phyloP scores from a whole-genome alignment of 2,797 vertebrate genomes.

The Rhinella marina region DNA sequence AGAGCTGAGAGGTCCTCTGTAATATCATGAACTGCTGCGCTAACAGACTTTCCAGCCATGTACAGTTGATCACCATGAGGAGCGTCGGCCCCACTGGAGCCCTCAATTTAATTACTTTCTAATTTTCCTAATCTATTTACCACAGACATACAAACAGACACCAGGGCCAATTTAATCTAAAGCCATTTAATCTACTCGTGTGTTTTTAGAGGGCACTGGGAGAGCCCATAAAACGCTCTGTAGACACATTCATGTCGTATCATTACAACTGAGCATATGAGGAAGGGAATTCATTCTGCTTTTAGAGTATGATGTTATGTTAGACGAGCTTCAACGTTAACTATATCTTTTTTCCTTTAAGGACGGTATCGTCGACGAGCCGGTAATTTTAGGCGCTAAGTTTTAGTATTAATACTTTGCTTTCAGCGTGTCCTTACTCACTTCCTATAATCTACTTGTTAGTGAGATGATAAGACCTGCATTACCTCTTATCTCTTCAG shows the following conservation, averaged over 20 bases:
- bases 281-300: not conserved
- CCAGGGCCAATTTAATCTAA: not conserved
- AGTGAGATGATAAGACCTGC: slow-evolving; percentile 2
- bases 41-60: no score
- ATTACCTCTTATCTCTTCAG: not conserved
- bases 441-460: slow-evolving; percentile 50
- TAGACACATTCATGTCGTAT: not conserved
- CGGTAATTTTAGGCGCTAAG: slow-evolving; percentile 61
- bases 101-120: not conserved
- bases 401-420: slow-evolving; percentile 60
- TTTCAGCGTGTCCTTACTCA: slow-evolving; percentile 58
- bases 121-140: not conserved
- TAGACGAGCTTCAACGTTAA: slow-evolving; percentile 66
- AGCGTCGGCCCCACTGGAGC: not conserved
- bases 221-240: not conserved
- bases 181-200: not conserved
- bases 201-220: not conserved
- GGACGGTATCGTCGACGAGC: slow-evolving; percentile 64
- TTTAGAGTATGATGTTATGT: not conserved
- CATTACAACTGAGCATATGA: not conserved
- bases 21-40: no score
- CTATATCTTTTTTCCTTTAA: slow-evolving; percentile 67
- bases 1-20: no score
- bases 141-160: not conserved
- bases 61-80: not conserved